phyloP scores from a whole-genome alignment of 2,113 vertebrate genomes.

The Steatornis caripensis region DNA sequence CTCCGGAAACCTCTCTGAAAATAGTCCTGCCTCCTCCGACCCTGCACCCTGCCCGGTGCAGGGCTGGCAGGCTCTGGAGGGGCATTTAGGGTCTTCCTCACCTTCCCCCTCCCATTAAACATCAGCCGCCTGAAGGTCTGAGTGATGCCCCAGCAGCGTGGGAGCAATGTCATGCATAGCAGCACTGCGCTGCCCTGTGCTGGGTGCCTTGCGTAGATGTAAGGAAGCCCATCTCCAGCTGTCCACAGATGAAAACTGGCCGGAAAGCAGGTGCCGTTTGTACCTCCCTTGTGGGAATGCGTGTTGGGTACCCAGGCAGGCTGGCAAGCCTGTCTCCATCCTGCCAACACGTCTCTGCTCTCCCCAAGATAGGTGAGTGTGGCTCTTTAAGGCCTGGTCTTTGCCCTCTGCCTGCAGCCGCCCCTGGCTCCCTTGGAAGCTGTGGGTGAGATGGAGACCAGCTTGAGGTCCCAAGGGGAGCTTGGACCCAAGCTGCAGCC shows the following conservation, averaged over 20 bases:
- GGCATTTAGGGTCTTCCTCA: neutral
- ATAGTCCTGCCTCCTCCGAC: neutral
- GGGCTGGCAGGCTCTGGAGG: neutral
- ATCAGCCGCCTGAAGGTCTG: neutral
- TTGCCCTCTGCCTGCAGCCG: neutral
- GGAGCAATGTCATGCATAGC: fast-evolving
- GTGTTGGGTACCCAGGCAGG: fast-evolving
- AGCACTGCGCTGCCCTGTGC: fast-evolving
- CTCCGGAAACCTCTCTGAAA: neutral
- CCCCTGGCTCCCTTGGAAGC: neutral
- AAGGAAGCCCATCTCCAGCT: neutral
- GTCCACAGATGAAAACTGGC: neutral
- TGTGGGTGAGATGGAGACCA: neutral
- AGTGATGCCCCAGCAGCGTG: neutral
- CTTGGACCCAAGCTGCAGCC: no score
- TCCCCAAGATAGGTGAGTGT: neutral
- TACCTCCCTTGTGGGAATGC: fast-evolving
- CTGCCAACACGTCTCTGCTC: neutral
- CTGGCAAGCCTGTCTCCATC: neutral
- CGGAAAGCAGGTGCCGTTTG: neutral
- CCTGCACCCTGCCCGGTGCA: fast-evolving
- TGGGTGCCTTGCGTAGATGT: fast-evolving
- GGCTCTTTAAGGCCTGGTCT: neutral
- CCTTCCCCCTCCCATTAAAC: neutral
- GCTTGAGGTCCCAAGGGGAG: neutral